A percentile compares a stretch with the other conserved stretches of the same genome.
These are phyloP conservation scores for Loxodonta africana DNA, from an alignment of 2,113 vertebrate species.

Conservation along the genomic window DNA sequence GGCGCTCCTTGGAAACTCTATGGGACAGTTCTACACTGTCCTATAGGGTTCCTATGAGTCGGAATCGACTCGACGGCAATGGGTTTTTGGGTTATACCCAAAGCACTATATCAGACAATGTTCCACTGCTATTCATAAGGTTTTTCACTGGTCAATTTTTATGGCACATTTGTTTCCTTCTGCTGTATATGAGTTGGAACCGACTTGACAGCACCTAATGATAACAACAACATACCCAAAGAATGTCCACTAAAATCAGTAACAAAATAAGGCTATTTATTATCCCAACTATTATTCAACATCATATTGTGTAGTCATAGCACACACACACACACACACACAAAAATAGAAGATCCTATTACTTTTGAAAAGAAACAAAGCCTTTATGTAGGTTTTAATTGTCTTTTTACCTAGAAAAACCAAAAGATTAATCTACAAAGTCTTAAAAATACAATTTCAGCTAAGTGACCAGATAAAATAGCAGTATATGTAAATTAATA, in stretches of 20 bases:
- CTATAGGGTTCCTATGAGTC: no score
- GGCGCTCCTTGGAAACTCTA: no score
- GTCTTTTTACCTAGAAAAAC: not conserved
- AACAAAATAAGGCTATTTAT: not conserved
- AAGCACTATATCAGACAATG: no score
- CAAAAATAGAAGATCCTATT: not conserved
- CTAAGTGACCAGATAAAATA: not conserved
- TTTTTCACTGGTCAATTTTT: no score
- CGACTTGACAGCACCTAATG: no score
- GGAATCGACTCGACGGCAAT: no score
- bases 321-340: not conserved
- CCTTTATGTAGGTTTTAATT: not conserved
- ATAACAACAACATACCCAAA: not conserved
- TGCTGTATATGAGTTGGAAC: no score
- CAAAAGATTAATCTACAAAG: not conserved
- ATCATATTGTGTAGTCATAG: not conserved
- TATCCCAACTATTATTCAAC: not conserved
- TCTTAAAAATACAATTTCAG: not conserved
- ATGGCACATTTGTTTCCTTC: not conserved
- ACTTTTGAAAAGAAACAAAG: not conserved
- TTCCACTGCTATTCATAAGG: no score
- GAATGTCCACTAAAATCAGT: not conserved
- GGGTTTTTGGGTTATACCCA: no score
- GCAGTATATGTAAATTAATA: not conserved
- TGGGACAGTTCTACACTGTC: no score